Conservation (phyloP, 2,888 invertebrate species). For the Meteorus cinctellus region DNA sequence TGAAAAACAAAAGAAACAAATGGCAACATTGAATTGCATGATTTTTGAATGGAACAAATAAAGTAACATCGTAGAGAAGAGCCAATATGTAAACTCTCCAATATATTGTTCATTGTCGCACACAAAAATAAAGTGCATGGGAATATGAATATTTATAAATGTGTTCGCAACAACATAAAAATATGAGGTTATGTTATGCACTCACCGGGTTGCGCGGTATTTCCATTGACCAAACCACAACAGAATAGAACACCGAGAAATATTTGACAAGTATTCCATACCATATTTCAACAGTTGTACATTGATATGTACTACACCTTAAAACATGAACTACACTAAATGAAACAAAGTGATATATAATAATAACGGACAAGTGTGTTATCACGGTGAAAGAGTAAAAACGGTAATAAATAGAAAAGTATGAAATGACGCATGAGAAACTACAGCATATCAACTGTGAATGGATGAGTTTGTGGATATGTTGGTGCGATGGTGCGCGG, state of each 20-base stretch:
- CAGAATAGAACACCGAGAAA: background rate
- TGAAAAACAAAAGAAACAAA: too few species aligned
- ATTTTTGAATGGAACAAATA: too few species aligned
- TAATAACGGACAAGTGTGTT: too few species aligned
- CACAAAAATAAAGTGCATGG: background rate
- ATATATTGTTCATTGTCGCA: background rate
- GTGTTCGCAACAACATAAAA: too few species aligned
- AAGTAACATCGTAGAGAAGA: too few species aligned
- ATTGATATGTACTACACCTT: background rate
- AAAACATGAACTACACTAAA: background rate
- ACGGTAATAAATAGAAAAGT: background rate
- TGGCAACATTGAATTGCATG: too few species aligned
- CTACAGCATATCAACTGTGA: slow-evolving; percentile 37
- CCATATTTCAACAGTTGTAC: background rate
- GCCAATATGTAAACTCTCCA: background rate
- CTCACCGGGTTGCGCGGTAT: background rate
- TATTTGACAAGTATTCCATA: background rate
- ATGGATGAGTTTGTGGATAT: background rate
- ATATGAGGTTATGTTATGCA: slow-evolving; percentile 8
- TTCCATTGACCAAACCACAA: background rate
- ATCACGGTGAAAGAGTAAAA: background rate
- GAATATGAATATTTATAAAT: background rate
- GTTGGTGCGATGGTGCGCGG: background rate
- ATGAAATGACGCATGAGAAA: background rate
- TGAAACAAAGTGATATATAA: too few species aligned